Evolutionary conservation across 2,888 invertebrate genomes (phyloP), one percentile per base, ranked within the genome.

Genomic region (Nemotelus nigrinus): DNA sequence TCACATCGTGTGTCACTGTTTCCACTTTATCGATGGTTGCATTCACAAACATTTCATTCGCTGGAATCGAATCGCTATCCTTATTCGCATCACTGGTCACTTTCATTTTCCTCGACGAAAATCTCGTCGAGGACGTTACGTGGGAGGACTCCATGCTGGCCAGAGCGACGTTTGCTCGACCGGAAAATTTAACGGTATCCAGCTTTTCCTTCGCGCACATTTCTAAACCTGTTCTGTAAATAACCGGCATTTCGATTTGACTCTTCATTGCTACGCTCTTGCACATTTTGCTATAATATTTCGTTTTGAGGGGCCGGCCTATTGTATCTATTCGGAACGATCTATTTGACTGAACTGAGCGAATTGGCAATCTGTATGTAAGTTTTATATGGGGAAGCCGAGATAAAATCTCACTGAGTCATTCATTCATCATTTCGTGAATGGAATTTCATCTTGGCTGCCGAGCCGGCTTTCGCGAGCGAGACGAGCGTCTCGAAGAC

Each of bases 1-100:
- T 74, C 60, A 74, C 74, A 48, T 63, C 60, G 39, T 74, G 63
- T 63, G 74, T 74, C 74, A 74, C 74, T 45, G 63, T 74, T 60
- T 74, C 74, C 39, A 74, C 48, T 63, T 74, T 74, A 74, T 74
- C 74, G 48, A 74, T n/a, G 25, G 63, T 74, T 8, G 74, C 74
- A 10, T 48, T 60, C 41, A 60, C 74, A 48, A 60, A 25, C 44
- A 45, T 25, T 63, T 60, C 74, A 6, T 74, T 60, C 2, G 63
- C 47, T 41, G 39, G 10, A 6, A 2, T 41, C 47, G 6, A 4
- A 47, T 53, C 70, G 10, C 7, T 53, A 41, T 41, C 25, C 45
- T 47, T 47, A 10, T 57, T 47, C 57, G 58, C 44, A 57, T 5
- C 25, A 44, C 63, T 74, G 3, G 74, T 60, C 50, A 74, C 41